These are phyloP conservation scores for Karalla daura DNA, from an alignment of 2,797 vertebrate species.

Conservation along the genomic window DNA sequence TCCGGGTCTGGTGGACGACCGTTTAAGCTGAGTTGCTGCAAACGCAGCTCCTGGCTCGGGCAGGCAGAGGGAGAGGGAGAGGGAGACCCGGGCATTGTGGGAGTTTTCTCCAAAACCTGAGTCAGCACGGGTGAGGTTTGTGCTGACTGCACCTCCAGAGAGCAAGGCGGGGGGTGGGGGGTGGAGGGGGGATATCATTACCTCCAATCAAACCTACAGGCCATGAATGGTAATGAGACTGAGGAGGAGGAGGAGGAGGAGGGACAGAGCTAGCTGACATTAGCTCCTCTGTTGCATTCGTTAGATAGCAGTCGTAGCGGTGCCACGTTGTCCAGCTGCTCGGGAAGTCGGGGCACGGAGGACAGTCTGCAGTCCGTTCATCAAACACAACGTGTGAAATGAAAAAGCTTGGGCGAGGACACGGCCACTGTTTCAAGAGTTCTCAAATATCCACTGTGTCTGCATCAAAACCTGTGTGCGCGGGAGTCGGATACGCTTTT, in stretches of 20 bases:
- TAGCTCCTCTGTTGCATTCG: conserved; percentile 52
- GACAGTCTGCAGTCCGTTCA: conserved; percentile 43
- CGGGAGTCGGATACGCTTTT: conserved; percentile 29
- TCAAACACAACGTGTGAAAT: conserved; percentile 59
- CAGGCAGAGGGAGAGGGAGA: conserved; percentile 43
- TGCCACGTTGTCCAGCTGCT: conserved; percentile 5
- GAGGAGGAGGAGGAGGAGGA: conserved; percentile 12
- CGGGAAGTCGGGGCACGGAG: conserved; percentile 34
- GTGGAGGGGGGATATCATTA: conserved; percentile 73
- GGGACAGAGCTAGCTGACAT: conserved; percentile 63
- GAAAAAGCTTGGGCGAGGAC: conserved; percentile 13
- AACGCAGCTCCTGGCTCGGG: conserved; percentile 43
- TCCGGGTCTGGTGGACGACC: conserved; percentile 27
- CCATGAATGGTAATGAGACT: conserved; percentile 71
- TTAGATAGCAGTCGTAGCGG: conserved; percentile 10
- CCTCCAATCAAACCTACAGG: conserved; percentile 66
- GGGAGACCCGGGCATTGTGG: conserved; percentile 44
- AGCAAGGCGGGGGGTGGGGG: conserved; percentile 56
- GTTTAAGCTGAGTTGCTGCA: conserved; percentile 71
- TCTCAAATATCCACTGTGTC: conserved; percentile 25
- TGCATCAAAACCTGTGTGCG: conserved; percentile 13
- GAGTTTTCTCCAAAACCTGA: conserved; percentile 57
- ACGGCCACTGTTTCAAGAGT: conserved; percentile 19
- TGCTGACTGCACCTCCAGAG: conserved; percentile 78
- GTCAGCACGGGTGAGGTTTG: conserved; percentile 73